These are phyloP conservation scores for Riptortus pedestris DNA, from an alignment of 1,140 invertebrate genomes.

Conservation along the genomic window DNA sequence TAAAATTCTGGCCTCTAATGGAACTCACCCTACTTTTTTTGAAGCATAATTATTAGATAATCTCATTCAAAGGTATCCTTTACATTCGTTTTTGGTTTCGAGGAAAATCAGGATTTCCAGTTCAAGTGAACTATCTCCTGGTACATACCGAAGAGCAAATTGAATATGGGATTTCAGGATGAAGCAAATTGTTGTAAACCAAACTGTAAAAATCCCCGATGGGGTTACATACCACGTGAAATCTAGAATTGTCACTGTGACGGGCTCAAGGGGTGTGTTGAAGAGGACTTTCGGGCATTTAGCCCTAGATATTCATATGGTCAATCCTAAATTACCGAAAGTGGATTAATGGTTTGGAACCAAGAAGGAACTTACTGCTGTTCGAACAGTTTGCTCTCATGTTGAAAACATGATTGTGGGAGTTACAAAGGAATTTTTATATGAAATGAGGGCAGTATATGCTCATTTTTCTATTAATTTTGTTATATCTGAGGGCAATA, in stretches of 20 bases:
- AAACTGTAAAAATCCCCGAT: constrained; percentile 84
- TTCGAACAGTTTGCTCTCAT: constrained; percentile 95
- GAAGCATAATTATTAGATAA: too few relatives aligned
- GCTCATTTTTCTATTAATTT: constrained; percentile 99
- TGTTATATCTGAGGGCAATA: constrained; percentile 83
- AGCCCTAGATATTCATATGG: constrained; percentile 75
- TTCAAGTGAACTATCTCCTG: too few relatives aligned
- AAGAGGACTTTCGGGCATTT: constrained; percentile 89
- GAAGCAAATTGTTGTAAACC: constrained; percentile 91
- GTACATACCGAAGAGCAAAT: too few relatives aligned
- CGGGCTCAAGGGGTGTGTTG: constrained; percentile 81
- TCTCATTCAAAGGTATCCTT: too few relatives aligned
- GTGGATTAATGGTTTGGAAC: constrained; percentile 99
- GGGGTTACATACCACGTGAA: constrained; percentile 78
- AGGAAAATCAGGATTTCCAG: too few relatives aligned
- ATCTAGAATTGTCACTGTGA: constrained; percentile 82
- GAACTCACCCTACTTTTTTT: too few relatives aligned
- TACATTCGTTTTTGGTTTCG: too few relatives aligned
- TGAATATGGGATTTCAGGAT: constrained; percentile 51
- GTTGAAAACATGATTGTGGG: constrained; percentile 98
- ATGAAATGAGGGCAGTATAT: constrained; percentile 99
- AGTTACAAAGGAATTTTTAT: constrained; percentile 82
- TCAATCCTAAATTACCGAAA: constrained; percentile 56
- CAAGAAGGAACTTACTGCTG: constrained; percentile 94
- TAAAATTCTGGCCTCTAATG: too few relatives aligned